phyloP scores from a whole-genome alignment of 2,888 invertebrate species.

The Metallyticus violacea region DNA sequence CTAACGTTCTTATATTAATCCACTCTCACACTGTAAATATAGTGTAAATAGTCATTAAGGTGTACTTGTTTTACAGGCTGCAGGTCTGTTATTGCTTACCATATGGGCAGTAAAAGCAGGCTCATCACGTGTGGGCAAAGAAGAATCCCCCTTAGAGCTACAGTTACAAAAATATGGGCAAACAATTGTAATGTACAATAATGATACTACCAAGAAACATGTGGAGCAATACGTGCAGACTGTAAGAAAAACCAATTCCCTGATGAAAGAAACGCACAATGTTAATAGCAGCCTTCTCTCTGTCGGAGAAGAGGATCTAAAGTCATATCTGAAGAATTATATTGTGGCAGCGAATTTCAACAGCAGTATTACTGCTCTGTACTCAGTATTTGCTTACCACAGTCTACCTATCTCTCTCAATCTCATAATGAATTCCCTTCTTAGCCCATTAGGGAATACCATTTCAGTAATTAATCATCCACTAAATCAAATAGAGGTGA shows the following conservation, averaged over 20 bases:
- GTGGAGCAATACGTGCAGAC: not conserved
- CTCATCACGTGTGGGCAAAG: not conserved
- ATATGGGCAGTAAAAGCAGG: not conserved
- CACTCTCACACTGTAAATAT: no score
- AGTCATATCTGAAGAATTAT: conserved; percentile 51
- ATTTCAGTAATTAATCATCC: conserved; percentile 45
- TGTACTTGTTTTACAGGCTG: not conserved
- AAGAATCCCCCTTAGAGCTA: not conserved
- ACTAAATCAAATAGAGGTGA: conserved; percentile 13
- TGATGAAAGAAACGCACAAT: not conserved
- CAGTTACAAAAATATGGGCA: not conserved
- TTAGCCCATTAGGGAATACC: conserved; percentile 41
- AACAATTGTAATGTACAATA: not conserved
- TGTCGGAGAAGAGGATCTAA: conserved; percentile 42
- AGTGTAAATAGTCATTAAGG: no score
- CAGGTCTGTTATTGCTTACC: not conserved
- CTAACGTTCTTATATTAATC: no score
- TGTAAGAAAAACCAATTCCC: not conserved
- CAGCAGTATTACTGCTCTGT: conserved; percentile 41
- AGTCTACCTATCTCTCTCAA: conserved; percentile 54
- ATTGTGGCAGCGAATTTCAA: conserved; percentile 53
- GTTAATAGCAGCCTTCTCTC: conserved; percentile 48
- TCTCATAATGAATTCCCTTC: conserved; percentile 49
- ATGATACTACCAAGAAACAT: not conserved
- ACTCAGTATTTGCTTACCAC: conserved; percentile 51